These are phyloP conservation scores for Calyptommatus sinebrachiatus DNA, from an alignment of 2,113 vertebrate genomes.

Conservation along the genomic window DNA sequence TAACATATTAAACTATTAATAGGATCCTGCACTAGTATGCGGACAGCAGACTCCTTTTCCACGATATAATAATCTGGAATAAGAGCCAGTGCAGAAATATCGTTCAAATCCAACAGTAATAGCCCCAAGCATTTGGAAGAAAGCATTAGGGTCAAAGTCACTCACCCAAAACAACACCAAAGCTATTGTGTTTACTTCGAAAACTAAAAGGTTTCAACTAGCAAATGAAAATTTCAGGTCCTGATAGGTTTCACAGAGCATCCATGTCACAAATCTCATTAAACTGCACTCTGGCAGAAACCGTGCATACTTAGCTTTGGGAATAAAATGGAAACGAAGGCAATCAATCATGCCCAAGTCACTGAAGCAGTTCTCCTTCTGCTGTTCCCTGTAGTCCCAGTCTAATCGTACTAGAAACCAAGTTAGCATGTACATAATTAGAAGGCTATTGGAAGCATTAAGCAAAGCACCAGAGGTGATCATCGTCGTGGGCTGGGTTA, in stretches of 20 bases:
- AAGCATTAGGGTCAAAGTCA: no score
- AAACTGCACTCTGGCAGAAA: slow-evolving; percentile 37
- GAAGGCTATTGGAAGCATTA: slow-evolving; percentile 38
- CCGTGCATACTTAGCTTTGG: slow-evolving; percentile 13
- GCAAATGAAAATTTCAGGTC: slow-evolving; percentile 47
- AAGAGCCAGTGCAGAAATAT: no score
- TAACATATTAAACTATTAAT: no score
- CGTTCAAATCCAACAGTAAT: no score
- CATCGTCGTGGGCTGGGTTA: slow-evolving; percentile 3
- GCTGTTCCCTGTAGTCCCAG: slow-evolving; percentile 28
- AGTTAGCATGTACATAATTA: slow-evolving; percentile 35
- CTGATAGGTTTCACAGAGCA: slow-evolving; percentile 30
- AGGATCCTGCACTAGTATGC: no score
- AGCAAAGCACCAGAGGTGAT: slow-evolving; percentile 28
- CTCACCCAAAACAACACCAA: no score
- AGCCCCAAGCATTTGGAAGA: no score
- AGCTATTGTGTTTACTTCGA: no score
- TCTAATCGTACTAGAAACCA: slow-evolving; percentile 27
- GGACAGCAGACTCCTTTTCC: no score
- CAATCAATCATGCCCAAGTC: slow-evolving; percentile 47
- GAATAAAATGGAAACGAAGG: slow-evolving; percentile 55
- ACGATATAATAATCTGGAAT: no score
- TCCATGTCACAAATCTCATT: slow-evolving; percentile 45
- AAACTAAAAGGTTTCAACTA: slow-evolving; percentile 26
- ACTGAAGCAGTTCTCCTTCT: slow-evolving; percentile 31